A percentile compares a stretch with the other conserved stretches of the same genome.
Conservation (phyloP, 2,888 invertebrate species). For the Bembecia ichneumoniformis region DNA sequence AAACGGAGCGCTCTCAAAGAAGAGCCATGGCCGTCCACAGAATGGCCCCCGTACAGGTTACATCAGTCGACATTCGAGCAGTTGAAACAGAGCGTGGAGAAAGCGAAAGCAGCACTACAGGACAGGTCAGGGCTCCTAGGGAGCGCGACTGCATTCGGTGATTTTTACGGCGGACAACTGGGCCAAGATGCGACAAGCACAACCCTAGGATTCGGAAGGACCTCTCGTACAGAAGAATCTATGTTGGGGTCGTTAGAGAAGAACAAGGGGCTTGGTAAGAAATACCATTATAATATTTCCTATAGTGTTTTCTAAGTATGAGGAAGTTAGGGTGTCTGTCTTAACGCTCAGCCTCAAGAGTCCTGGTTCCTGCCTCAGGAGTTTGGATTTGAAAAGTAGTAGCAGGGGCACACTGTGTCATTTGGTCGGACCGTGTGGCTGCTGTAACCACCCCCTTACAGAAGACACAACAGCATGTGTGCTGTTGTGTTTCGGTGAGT, state of each 20-base stretch:
- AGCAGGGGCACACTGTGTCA: no score
- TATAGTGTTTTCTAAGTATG: background rate
- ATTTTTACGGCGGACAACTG: slow-evolving; percentile 73
- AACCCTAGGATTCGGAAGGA: slow-evolving; percentile 49
- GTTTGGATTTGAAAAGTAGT: no score
- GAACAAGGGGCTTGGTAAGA: slow-evolving; percentile 55
- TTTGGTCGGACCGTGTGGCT: no score
- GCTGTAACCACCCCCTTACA: no score
- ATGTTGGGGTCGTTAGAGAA: slow-evolving; percentile 62
- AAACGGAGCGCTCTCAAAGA: slow-evolving; percentile 76
- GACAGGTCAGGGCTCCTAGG: slow-evolving; percentile 79
- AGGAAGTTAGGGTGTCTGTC: no score
- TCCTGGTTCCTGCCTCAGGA: no score
- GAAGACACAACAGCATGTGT: no score
- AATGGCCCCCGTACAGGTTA: slow-evolving; percentile 85
- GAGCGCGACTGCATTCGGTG: slow-evolving; percentile 81
- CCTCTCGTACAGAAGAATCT: slow-evolving; percentile 49
- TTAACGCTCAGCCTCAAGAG: no score
- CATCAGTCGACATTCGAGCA: slow-evolving; percentile 92
- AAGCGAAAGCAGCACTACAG: slow-evolving; percentile 89
- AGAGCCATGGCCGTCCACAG: slow-evolving; percentile 74
- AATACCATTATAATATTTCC: background rate
- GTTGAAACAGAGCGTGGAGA: slow-evolving; percentile 90
- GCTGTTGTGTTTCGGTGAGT: no score
- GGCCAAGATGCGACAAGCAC: slow-evolving; percentile 47